Percentiles rank a stretch among this genome's conserved stretches.
These are phyloP conservation scores for Lepus europaeus DNA, from an alignment of 2,113 vertebrate genomes.

Conservation along the genomic window DNA sequence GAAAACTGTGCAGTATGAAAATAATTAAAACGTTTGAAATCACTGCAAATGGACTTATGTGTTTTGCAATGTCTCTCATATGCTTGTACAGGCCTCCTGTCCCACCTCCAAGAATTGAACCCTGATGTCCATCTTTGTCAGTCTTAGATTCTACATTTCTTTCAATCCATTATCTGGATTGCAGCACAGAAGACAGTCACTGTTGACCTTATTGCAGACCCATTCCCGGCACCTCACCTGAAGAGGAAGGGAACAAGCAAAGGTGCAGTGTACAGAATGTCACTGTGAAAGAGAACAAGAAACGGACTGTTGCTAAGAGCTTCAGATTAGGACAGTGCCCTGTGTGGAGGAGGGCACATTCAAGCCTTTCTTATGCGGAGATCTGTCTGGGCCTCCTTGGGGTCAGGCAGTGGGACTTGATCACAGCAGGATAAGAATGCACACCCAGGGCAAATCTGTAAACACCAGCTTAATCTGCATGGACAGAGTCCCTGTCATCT, in stretches of 20 bases:
- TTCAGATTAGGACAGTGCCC: conserved; percentile 70
- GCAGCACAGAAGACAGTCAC: background rate
- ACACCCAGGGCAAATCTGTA: conserved; percentile 95
- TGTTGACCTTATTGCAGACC: background rate
- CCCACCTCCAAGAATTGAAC: background rate
- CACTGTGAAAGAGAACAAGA: background rate
- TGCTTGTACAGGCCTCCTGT: background rate
- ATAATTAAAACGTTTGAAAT: conserved; percentile 56
- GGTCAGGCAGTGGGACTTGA: conserved; percentile 90
- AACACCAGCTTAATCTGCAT: conserved; percentile 98
- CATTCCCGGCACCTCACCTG: background rate
- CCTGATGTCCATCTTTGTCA: background rate
- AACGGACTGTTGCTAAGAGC: conserved; percentile 33
- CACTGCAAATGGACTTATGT: fast-evolving
- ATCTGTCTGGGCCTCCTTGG: conserved; percentile 92
- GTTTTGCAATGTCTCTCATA: background rate
- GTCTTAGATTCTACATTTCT: background rate
- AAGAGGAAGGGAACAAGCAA: conserved; percentile 4
- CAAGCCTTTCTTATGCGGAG: conserved; percentile 86
- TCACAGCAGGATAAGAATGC: conserved; percentile 93
- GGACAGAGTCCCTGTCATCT: conserved; percentile 94
- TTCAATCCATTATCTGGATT: conserved; percentile 13
- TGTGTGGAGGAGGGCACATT: conserved; percentile 81
- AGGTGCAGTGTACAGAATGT: conserved; percentile 40
- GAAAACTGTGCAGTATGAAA: conserved; percentile 60